Evolutionary conservation across 2,113 vertebrate genomes (phyloP).

Genomic region (Candoia aspera): DNA sequence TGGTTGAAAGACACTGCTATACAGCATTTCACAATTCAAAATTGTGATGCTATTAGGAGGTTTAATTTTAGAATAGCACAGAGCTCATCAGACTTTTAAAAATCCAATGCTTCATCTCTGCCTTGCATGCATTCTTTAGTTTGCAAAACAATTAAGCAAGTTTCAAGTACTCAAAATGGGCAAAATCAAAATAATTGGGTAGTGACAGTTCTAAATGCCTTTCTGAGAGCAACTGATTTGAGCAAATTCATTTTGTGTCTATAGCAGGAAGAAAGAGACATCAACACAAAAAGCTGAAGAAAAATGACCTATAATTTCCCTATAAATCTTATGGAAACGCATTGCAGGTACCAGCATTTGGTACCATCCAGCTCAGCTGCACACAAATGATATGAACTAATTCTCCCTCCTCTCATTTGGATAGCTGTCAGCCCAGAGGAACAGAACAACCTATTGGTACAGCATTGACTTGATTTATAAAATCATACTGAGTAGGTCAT

Average conservation of each 20-base stretch:
- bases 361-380: not conserved
- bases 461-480: not conserved
- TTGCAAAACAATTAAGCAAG: not conserved
- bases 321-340: not conserved
- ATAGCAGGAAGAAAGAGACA: not conserved
- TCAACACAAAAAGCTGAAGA: not conserved
- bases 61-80: not conserved
- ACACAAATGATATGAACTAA: not conserved
- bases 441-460: not conserved
- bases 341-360: not conserved
- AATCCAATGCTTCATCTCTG: not conserved
- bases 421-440: not conserved
- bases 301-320: not conserved
- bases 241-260: not conserved
- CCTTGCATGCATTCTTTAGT: not conserved
- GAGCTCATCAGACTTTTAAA: not conserved
- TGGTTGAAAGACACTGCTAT: too few species aligned
- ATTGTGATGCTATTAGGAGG: not conserved
- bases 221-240: not conserved
- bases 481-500: not conserved
- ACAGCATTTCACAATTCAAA: not conserved
- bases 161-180: not conserved
- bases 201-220: not conserved
- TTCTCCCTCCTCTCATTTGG: not conserved
- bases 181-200: not conserved